Evolutionary conservation across 1,140 invertebrate species (phyloP), one percentile per base, ranked within the genome.

Genomic region (Sitophilus oryzae): DNA sequence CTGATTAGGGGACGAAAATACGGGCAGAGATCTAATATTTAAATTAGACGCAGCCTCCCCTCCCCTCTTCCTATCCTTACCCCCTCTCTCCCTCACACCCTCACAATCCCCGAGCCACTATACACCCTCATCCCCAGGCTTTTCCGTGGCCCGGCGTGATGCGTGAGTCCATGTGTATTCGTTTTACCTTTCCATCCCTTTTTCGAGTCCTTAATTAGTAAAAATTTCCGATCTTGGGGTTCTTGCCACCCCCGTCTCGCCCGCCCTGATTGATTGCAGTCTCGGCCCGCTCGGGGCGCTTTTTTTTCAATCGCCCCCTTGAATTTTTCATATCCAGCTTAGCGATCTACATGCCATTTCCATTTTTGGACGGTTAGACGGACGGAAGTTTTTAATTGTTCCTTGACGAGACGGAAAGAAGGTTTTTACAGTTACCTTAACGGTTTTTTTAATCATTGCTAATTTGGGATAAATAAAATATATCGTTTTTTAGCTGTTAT

Each of bases 1-100:
- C n/a, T n/a, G n/a, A n/a, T n/a, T n/a, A n/a, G n/a, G n/a, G n/a
- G n/a, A n/a, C n/a, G n/a, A n/a, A n/a, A n/a, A n/a, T n/a, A n/a
- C n/a, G n/a, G n/a, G 52, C 19, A 45, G 44, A 55, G 52, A 55
- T 55, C 52, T 55, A 55, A 55, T 55, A 55, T 55, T 55, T 48
- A 55, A 55, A 55, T 55, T 55, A 55, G 52, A 43, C 25, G 25
- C 5, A 55, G 36, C 44, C 45, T 55, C 40, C 42, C 36, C 5
- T n/a, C 5, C 14, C 5, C 14, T 40, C 19, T 40, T 20, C 14
- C 38, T 5, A 8, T 5, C 5, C 38, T 5, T 30, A 5, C 25
- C 5, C 14, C 14, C 14, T 14, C 14, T 15, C 38, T 5, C 14
- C 38, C 5, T 15, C 38, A 40, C 5, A 8, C 5, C n/a, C n/a